Evolutionary conservation across 2,888 invertebrate genomes (phyloP).

Genomic region (Amiota minor): DNA sequence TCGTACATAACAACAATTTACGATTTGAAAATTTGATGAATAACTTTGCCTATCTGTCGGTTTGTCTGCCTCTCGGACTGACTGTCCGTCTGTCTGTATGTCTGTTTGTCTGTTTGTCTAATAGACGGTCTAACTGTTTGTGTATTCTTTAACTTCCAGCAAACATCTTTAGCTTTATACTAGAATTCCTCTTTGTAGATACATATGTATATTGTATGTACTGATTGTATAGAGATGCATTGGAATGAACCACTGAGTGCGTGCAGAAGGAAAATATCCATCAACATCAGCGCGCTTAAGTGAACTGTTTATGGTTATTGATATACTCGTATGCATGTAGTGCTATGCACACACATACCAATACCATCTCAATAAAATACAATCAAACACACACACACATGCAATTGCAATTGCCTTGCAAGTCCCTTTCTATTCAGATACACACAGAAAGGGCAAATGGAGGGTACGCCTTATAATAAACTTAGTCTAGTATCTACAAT

Average conservation of each 20-base stretch:
- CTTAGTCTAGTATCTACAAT: neutral
- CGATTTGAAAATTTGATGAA: slow-evolving; percentile 66
- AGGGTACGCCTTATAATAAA: neutral
- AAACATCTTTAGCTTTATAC: neutral
- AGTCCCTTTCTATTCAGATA: slow-evolving; percentile 8
- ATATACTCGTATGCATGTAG: neutral
- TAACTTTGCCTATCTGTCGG: slow-evolving; percentile 36
- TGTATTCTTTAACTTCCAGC: slow-evolving; percentile 2
- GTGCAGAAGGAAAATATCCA: slow-evolving; percentile 62
- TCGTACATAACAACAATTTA: slow-evolving; percentile 46
- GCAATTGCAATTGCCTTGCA: slow-evolving; percentile 8
- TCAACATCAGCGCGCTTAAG: slow-evolving; percentile 55
- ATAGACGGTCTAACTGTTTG: neutral
- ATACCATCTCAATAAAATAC: neutral
- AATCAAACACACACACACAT: slow-evolving; percentile 18
- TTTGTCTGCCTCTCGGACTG: too few relatives aligned
- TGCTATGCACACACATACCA: too few relatives aligned
- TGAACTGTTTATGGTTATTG: slow-evolving; percentile 52
- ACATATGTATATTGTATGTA: neutral
- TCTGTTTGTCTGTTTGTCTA: neutral
- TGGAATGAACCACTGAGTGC: slow-evolving; percentile 40
- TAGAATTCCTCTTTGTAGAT: too few relatives aligned
- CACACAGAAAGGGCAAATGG: neutral
- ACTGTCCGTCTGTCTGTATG: neutral
- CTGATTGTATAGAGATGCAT: neutral